Percentiles rank a stretch among this genome's conserved stretches.
Conservation (phyloP, 2,113 vertebrate species). For the Lepus americanus region DNA sequence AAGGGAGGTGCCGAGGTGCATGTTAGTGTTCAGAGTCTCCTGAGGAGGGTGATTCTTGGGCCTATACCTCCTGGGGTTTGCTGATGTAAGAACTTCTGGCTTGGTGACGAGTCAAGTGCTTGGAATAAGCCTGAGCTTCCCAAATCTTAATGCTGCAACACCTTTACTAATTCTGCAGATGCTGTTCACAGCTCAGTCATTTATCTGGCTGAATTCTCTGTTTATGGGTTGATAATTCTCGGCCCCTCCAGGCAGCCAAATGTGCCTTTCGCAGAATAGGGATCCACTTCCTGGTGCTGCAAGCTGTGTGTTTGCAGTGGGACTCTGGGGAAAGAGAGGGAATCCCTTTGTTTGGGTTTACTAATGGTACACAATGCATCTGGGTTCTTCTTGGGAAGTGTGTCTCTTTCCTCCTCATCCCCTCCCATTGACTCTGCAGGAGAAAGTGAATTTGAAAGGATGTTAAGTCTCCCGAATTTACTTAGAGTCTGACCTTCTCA, state of each 20-base stretch:
- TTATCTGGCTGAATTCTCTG: constrained; percentile 62
- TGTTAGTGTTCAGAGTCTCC: background rate
- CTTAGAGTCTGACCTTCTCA: background rate
- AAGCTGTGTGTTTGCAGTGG: background rate
- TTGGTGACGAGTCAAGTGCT: background rate
- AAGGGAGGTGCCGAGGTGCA: background rate
- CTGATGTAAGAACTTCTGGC: background rate
- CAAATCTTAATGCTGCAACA: constrained; percentile 11
- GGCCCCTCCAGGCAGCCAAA: background rate
- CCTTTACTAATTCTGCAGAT: constrained; percentile 27
- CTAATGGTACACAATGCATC: background rate
- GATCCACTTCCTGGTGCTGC: background rate
- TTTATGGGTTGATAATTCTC: constrained; percentile 47
- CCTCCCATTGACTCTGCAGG: background rate
- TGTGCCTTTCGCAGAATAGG: background rate
- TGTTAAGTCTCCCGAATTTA: background rate
- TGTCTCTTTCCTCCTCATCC: background rate
- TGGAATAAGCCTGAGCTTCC: constrained; percentile 8
- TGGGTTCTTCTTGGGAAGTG: background rate
- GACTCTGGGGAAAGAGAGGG: background rate
- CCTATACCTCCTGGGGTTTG: background rate
- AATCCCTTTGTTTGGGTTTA: background rate
- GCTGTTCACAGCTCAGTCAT: constrained; percentile 8
- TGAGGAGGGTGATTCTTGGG: too few species aligned
- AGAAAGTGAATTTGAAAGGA: background rate